Evolutionary conservation across 2,113 vertebrate genomes (phyloP).

Genomic region (Indicator indicator): DNA sequence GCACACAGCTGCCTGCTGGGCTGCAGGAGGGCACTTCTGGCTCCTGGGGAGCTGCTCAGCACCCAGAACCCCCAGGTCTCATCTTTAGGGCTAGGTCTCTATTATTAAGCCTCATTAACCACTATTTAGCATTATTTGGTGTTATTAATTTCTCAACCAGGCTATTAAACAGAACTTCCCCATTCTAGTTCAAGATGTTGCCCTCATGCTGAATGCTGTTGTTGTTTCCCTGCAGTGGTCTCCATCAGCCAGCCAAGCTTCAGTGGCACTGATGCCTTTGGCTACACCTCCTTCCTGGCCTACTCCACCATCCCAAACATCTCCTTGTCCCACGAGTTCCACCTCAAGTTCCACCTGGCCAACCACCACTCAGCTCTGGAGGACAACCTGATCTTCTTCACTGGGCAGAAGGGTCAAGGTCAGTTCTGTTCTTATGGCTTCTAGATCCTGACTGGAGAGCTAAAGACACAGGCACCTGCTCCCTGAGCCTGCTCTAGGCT

Average conservation of each 20-base stretch:
- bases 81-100: no score
- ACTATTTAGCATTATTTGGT: not conserved
- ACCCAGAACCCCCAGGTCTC: no score
- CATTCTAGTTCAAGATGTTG: not conserved
- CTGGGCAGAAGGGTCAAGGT: conserved; percentile 87
- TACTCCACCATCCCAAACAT: conserved; percentile 79
- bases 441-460: not conserved
- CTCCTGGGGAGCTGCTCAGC: no score
- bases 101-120: no score
- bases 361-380: conserved; percentile 79
- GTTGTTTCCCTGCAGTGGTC: conserved; percentile 74
- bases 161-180: not conserved
- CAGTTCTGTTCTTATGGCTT: conserved; percentile 57
- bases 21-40: no score
- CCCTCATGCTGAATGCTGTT: not conserved
- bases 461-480: not conserved
- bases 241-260: conserved; percentile 83
- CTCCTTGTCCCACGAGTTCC: conserved; percentile 83
- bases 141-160: not conserved
- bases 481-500: not conserved
- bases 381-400: conserved; percentile 90
- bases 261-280: conserved; percentile 82
- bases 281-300: conserved; percentile 84
- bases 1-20: no score
- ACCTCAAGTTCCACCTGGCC: conserved; percentile 83